Evolutionary conservation across 2,888 invertebrate genomes (phyloP), one percentile per base, ranked within the genome.

Genomic region (Eristalis arbustorum): DNA sequence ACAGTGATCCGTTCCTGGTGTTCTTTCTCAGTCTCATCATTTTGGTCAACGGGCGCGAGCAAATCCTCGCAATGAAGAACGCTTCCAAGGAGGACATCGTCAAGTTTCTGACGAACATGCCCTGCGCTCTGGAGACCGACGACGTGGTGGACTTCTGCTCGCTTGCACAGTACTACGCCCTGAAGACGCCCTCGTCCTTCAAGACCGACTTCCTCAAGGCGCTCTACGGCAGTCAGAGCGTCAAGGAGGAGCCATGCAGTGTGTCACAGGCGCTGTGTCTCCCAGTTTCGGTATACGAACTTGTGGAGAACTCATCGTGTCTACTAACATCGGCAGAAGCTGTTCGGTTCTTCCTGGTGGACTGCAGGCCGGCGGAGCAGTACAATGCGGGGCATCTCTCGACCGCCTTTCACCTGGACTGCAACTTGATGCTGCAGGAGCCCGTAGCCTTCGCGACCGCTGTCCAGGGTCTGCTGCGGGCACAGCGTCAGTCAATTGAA

Each of bases 61-160:
- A 96, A 91, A 95, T 98, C 85, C 93, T 97, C 88, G 95, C 95
- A 88, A 95, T 97, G 95, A 96, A 96, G 91, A 94, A 94, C 90
- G 95, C 96, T 62, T 94, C 95, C 25, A 96, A 96, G 90, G 94
- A 95, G 82, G 94, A 94, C 81, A 96, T 97, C 76, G 93, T 96
- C 74, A 94, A 95, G 89, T 94, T 95, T 88, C 93, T 97, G 56
- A 93, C 94, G 71, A 94, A 95, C 89, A 96, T 97, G 95, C 98
- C 98, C 11, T 95, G 96, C 90, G 97, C 97, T 74, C 93, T 99
- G 89, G 97, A 98, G 92, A 96, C 96, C 0, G 98, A 98, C 91
- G 99, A 99, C 94, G 97, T 99, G 11, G 96, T 97, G 8, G 99
- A 99, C 93, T 98, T 99, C 92, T 98, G 98, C 93, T 97, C 98